Conservation (phyloP, 2,113 vertebrate species). For the Perca fluviatilis region DNA sequence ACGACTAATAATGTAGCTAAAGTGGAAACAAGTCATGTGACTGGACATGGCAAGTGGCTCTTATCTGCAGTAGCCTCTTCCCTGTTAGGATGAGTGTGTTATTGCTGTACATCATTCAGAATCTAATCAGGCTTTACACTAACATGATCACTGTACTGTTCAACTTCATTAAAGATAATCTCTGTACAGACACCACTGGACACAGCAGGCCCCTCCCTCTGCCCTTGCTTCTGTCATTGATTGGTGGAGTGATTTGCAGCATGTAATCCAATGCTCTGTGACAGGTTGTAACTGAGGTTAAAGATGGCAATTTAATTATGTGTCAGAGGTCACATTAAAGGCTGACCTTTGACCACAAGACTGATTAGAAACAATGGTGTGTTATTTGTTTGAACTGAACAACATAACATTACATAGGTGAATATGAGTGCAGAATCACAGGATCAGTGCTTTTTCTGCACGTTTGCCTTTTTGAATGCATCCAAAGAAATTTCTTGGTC, state of each 20-base stretch:
- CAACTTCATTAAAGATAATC: constrained; percentile 74
- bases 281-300: constrained; percentile 84
- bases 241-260: constrained; percentile 79
- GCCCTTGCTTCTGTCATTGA: constrained; percentile 63
- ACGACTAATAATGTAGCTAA: neutral
- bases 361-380: constrained; percentile 64
- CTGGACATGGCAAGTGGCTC: neutral
- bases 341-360: constrained; percentile 71
- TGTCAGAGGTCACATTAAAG: constrained; percentile 84
- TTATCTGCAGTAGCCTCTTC: constrained; percentile 35
- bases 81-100: constrained; percentile 20
- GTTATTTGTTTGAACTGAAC: constrained; percentile 60
- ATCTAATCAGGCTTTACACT: constrained; percentile 63
- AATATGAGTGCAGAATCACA: neutral
- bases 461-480: no score
- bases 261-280: constrained; percentile 75
- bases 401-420: constrained; percentile 5
- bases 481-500: no score
- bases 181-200: constrained; percentile 28
- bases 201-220: constrained; percentile 27
- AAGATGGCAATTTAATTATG: constrained; percentile 86
- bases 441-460: neutral
- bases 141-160: constrained; percentile 75
- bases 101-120: constrained; percentile 26
- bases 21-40: constrained; percentile 7